Evolutionary conservation across 2,888 invertebrate species (phyloP).

Genomic region (Cephus pygmeus): DNA sequence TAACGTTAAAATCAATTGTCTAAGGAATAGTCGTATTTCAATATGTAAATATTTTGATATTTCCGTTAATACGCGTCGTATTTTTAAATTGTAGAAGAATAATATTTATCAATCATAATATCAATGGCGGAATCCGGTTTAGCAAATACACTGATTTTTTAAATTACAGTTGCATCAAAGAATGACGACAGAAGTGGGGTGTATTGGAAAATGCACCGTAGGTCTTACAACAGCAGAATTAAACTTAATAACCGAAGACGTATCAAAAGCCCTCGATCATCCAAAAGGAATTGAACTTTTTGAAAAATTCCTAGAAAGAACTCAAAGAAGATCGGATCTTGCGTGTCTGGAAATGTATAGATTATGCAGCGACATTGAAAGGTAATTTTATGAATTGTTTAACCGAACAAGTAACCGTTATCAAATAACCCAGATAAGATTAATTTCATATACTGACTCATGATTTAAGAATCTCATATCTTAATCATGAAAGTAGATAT

Average conservation of each 20-base stretch:
- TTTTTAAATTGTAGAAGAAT: not conserved
- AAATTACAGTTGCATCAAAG: not conserved
- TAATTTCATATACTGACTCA: not conserved
- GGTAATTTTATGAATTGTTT: constrained; percentile 3
- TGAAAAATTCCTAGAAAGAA: constrained; percentile 6
- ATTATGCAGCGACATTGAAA: constrained; percentile 12
- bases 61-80: not conserved
- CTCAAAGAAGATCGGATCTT: constrained; percentile 10
- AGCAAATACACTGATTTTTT: not conserved
- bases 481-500: not conserved
- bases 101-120: not conserved
- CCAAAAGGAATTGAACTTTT: constrained; percentile 13
- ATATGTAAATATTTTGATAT: not conserved
- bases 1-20: not conserved
- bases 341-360: constrained; percentile 16
- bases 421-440: not conserved
- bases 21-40: not conserved
- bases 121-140: not conserved
- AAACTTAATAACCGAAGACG: constrained; percentile 14
- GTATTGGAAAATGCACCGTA: constrained; percentile 19
- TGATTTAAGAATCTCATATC: no score
- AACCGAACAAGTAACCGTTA: not conserved
- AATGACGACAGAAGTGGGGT: constrained; percentile 7
- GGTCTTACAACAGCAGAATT: constrained; percentile 13
- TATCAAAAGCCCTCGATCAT: constrained; percentile 13